Conservation (phyloP, 2,797 vertebrate species). For the Malurus leucopterus region DNA sequence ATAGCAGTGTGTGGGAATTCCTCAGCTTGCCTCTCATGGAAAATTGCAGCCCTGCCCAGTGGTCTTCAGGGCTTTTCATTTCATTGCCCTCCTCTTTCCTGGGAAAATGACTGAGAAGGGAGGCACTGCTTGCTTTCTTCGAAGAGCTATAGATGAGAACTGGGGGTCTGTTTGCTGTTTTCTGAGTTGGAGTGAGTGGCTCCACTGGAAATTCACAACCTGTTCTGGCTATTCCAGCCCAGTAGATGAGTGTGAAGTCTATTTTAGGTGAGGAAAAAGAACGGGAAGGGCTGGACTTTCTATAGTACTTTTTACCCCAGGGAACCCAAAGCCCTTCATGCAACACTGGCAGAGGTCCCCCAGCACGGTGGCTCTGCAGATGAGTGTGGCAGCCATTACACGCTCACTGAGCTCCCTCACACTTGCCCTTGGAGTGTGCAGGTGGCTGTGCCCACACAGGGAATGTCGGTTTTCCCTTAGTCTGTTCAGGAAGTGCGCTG, state of each 20-base stretch:
- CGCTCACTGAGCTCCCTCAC: background rate
- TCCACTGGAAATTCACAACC: background rate
- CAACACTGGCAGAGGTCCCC: constrained; percentile 37
- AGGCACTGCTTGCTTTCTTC: background rate
- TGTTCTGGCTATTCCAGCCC: background rate
- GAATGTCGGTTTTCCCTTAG: constrained; percentile 8
- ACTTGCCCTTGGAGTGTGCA: background rate
- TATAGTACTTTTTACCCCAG: constrained; percentile 13
- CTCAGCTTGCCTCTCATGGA: background rate
- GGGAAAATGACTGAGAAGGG: background rate
- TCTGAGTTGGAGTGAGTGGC: background rate
- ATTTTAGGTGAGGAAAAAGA: constrained; percentile 22
- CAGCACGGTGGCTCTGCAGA: background rate
- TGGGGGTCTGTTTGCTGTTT: accelerated
- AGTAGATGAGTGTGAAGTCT: background rate
- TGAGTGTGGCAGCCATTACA: constrained; percentile 14
- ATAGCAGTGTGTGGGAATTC: background rate
- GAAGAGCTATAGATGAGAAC: background rate
- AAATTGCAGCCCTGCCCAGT: background rate
- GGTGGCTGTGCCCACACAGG: background rate
- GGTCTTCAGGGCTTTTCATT: background rate
- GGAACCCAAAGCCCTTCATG: constrained; percentile 47
- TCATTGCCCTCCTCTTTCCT: background rate
- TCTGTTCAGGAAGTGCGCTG: background rate
- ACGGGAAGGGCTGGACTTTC: constrained; percentile 5